Conservation (phyloP, 2,113 vertebrate species). For the Hippocampus guttulatus region DNA sequence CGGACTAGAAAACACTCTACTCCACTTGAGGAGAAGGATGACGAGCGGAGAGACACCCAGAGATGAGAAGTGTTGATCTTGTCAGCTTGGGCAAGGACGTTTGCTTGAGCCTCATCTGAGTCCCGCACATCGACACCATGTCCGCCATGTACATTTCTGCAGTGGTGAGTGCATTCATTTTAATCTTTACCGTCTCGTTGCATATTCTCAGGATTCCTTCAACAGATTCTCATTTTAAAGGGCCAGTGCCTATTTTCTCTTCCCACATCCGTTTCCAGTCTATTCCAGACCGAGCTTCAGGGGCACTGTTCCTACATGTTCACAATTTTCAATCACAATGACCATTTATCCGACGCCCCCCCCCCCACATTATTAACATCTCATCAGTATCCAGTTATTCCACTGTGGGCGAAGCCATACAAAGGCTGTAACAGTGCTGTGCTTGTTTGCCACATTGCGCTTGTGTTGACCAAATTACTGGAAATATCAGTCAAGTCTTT, state of each 20-base stretch:
- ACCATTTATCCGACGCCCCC: neutral
- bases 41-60: slow-evolving; percentile 49
- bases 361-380: neutral
- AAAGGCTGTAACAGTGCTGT: slow-evolving; percentile 2
- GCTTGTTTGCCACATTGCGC: slow-evolving; percentile 35
- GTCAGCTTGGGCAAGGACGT: slow-evolving; percentile 45
- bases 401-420: neutral
- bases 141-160: slow-evolving; percentile 44
- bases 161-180: slow-evolving; percentile 62
- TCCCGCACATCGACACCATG: slow-evolving; percentile 49
- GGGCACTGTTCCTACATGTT: neutral
- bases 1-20: slow-evolving; percentile 47
- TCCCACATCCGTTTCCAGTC: neutral
- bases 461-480: slow-evolving; percentile 13
- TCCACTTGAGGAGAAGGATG: slow-evolving; percentile 41
- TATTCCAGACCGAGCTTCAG: slow-evolving; percentile 16
- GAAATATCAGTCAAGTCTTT: slow-evolving; percentile 24
- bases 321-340: neutral
- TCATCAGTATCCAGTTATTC: neutral
- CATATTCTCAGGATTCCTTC: slow-evolving; percentile 38
- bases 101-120: slow-evolving; percentile 19
- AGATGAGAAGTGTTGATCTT: slow-evolving; percentile 47
- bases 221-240: slow-evolving; percentile 66
- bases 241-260: slow-evolving; percentile 59
- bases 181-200: neutral